A percentile compares a stretch with the other conserved stretches of the same genome.
Evolutionary conservation across 2,888 invertebrate genomes (phyloP).

Genomic region (Agrochola lychnidis): DNA sequence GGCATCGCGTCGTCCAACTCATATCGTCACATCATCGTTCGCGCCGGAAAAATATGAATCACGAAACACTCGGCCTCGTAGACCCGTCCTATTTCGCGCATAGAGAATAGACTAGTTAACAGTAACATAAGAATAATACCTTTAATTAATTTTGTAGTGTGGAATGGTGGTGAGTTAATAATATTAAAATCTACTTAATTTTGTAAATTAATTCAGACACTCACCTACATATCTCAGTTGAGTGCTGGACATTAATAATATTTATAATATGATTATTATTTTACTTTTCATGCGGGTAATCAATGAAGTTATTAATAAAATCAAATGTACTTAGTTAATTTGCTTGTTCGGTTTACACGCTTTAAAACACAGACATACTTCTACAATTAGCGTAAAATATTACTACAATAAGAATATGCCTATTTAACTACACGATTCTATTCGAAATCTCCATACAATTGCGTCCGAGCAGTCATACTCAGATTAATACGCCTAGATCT

Average conservation of each 20-base stretch:
- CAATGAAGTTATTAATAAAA: background rate
- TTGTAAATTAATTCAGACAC: background rate
- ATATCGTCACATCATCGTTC: too few relatives aligned
- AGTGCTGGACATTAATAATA: background rate
- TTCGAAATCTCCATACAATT: slow-evolving; percentile 42
- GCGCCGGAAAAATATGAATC: background rate
- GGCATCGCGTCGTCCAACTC: too few relatives aligned
- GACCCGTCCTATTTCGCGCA: background rate
- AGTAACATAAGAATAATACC: background rate
- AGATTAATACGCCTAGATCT: slow-evolving; percentile 44
- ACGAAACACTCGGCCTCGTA: background rate
- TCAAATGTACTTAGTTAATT: background rate
- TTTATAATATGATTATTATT: background rate
- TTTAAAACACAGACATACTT: background rate
- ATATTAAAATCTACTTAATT: too few relatives aligned
- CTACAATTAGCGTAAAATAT: background rate
- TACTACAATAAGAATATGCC: background rate
- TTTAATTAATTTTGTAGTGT: background rate
- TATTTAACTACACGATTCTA: background rate
- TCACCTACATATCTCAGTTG: background rate
- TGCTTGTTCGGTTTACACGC: background rate
- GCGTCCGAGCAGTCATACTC: slow-evolving; percentile 28
- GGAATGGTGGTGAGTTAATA: too few relatives aligned
- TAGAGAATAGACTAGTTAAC: background rate
- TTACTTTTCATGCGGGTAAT: background rate